These are phyloP conservation scores for Hemiprocne comata DNA, from an alignment of 2,113 vertebrate genomes.

Conservation along the genomic window DNA sequence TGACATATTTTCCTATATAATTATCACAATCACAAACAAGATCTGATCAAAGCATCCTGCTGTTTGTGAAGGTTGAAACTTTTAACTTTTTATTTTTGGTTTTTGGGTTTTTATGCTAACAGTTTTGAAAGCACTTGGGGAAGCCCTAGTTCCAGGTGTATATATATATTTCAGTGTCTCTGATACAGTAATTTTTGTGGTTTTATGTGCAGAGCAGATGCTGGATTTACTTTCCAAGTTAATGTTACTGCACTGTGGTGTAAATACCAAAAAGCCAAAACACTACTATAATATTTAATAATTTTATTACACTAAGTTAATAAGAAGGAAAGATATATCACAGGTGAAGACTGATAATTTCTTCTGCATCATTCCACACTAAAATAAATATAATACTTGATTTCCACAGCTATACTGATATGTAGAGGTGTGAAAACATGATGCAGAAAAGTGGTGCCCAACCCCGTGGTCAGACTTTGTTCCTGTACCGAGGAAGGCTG, in stretches of 20 bases:
- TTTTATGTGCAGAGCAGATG: background rate
- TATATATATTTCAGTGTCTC: background rate
- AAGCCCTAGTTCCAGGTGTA: background rate
- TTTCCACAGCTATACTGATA: background rate
- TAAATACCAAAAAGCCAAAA: background rate
- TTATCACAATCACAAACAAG: constrained; percentile 51
- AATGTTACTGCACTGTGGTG: background rate
- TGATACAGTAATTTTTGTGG: background rate
- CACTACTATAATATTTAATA: background rate
- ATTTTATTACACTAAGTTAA: background rate
- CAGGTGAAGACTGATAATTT: background rate
- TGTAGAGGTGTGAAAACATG: background rate
- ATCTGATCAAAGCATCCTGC: constrained; percentile 43
- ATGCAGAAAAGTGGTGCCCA: background rate
- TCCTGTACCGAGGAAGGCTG: background rate
- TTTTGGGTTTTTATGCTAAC: background rate
- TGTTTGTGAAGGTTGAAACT: constrained; percentile 29
- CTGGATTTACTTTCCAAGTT: background rate
- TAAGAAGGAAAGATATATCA: background rate
- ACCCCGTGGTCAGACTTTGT: background rate
- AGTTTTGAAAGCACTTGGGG: background rate
- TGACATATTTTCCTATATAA: constrained; percentile 61
- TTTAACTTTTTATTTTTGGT: constrained; percentile 11
- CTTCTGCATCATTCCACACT: background rate
- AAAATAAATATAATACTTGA: background rate